Conservation (phyloP, 2,797 vertebrate genomes). For the Diplodus puntazzo region DNA sequence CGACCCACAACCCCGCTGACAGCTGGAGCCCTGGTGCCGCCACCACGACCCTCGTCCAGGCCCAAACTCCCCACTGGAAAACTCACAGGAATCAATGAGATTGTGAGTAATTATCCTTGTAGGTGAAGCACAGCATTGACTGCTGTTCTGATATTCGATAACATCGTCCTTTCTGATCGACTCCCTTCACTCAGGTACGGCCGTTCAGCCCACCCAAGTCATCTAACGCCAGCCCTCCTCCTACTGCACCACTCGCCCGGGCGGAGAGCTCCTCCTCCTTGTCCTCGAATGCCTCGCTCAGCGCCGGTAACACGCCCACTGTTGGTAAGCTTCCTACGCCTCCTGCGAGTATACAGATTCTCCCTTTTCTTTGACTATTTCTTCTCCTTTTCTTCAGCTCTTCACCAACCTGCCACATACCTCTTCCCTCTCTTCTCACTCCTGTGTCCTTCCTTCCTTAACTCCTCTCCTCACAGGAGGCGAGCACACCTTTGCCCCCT, state of each 20-base stretch:
- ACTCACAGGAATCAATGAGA: conserved; percentile 96
- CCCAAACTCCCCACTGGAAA: conserved; percentile 93
- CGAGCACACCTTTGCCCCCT: conserved; percentile 58
- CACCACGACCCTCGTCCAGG: conserved; percentile 94
- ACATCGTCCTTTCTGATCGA: background rate
- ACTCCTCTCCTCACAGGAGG: conserved; percentile 69
- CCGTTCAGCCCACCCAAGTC: conserved; percentile 94
- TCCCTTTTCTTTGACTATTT: conserved; percentile 2
- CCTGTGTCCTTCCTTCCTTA: conserved; percentile 25
- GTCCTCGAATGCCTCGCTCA: conserved; percentile 94
- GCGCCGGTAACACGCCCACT: conserved; percentile 95
- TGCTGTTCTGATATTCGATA: background rate
- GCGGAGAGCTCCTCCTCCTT: conserved; percentile 98
- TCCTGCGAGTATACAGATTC: background rate
- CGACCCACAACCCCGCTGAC: conserved; percentile 93
- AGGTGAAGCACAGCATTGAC: background rate
- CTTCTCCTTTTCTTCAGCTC: conserved; percentile 27
- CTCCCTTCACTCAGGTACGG: conserved; percentile 85
- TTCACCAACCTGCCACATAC: conserved; percentile 28
- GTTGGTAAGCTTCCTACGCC: conserved; percentile 85
- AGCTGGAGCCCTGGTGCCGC: conserved; percentile 92
- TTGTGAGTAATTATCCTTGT: conserved; percentile 85
- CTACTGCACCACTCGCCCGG: conserved; percentile 91
- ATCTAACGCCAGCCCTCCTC: conserved; percentile 92
- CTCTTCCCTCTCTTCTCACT: conserved; percentile 5